Base-by-base conservation (phyloP, 2,888 invertebrate genomes). In the Dione juno region DNA sequence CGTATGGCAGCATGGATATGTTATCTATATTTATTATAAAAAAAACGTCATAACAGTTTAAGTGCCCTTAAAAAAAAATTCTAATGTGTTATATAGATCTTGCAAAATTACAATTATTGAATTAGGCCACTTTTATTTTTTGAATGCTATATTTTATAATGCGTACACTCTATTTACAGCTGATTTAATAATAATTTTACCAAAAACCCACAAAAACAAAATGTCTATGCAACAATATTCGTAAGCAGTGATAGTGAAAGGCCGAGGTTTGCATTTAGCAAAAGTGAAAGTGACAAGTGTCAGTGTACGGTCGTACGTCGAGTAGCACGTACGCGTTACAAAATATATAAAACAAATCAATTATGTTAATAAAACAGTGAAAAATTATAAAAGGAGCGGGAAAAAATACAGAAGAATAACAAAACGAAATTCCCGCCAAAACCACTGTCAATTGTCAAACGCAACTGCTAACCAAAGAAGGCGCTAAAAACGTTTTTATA, bases 271-370 rank as follows among this genome's bases (percentile, higher is more conserved):
- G 57, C 11, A 0, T 13, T 16, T 43, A 28, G 61, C 43, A 75
- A 80, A 81, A 85, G 89, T 86, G 88, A 88, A 89, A 89, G 88
- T 87, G 77, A 78, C 82, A 89, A 89, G 88, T 87, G 77, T 78
- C 82, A 88, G 88, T 88, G 82, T 78, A 72, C 73, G 66, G 58
- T 59, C 70, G 63, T 61, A 40, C 66, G 43, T 72, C 58, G 70
- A 40, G 54, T 66, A 35, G 81, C 78, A 82, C 80, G 72, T 75
- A 77, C 82, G 81, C 74, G 74, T 80, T 71, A 74, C 70, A 77
- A 80, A 82, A 80, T 16, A 0, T 40, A 77, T n/a, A 48, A 21
- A 28, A 28, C 11, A n/a, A 28, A 28, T 28, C 43, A 13, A 19
- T 37, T 13, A 64, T 40, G 19, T 19, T 14, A 64, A 37, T 3